Base-by-base conservation (phyloP, 1,140 invertebrate genomes). In the Ladona fulva region DNA sequence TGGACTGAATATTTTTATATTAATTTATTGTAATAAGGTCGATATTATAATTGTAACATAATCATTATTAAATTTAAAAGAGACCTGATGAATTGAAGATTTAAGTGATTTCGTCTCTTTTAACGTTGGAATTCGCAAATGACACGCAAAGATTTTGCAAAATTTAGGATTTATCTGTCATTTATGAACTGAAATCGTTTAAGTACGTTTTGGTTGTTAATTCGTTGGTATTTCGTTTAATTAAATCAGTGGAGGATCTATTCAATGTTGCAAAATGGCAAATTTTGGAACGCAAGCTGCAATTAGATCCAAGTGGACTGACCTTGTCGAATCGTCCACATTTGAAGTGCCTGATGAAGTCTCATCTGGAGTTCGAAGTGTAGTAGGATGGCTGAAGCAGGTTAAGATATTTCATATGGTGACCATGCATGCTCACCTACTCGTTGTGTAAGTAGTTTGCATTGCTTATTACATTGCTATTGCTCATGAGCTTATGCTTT, bases 361-460 rank as follows among this genome's bases (percentile, higher is more conserved):
- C 12, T 87, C 89, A 0, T 89, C 88, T 80, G 89, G 90, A 79
- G 89, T 91, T 52, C 87, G 89, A 79, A 91, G 90, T 79, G 91
- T 92, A 80, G 91, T 92, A 78, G 91, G 91, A 84, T 92, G 91
- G 91, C 87, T 92, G 44, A 92, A 92, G 87, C 91, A 92, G 91
- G 91, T 91, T 75, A 75, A 75, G 37, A 75, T 42, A 25, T 75
- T 75, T 42, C 52, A 66, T 66, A 66, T 66, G 52, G 52, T 66
- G 52, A 66, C 52, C 52, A 22, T 66, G 52, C 52, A 66, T 66
- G 52, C 52, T 66, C 52, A 66, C 52, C 52, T 22, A 6, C 14
- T 66, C 14, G 14, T 66, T 66, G 12, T 66, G 52, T 66, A 66
- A 66, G 52, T 66, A 66, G 52, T 66, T 66, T 3, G 52, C 52